Evolutionary conservation across 2,888 invertebrate species (phyloP), one percentile per base, ranked within the genome.

Genomic region (Sinohyriopsis cumingii): DNA sequence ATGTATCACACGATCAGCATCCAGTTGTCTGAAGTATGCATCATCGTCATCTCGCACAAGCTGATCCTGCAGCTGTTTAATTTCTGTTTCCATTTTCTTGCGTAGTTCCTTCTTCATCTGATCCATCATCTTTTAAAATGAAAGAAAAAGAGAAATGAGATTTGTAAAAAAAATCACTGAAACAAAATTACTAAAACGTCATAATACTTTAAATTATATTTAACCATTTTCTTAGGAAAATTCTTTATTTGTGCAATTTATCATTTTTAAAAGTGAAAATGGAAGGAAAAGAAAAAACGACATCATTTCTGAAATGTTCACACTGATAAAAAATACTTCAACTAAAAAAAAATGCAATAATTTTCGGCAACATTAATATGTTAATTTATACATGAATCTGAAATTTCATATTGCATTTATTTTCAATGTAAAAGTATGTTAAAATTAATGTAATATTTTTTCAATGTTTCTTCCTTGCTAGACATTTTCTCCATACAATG

Each of bases 41-140:
- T 89, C 88, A 71, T 90, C 89, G 55, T 89, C 88, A 73, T 89
- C 89, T 20, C 84, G 77, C 56, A 83, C 84, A 53, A 90, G 72
- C 64, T 89, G 88, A 55, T 88, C 86, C 75, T 90, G 90, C 65
- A 89, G 81, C 22, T 79, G 76, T 63, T 78, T 70, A 33, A 90
- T 88, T 68, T 90, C 90, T 24, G 69, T 64, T 73, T 90, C 89
- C 87, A 89, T 87, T 79, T 88, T 88, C 77, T 83, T 80, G 9
- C 89, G 81, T 25, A 90, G 75, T 62, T 89, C 88, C 67, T 81
- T 80, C 81, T 89, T 88, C 88, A 89, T 86, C 60, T 84, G 72
- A 4, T 81, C 81, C 59, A 89, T 71, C 67, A 88, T 84, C 88
- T 89, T 75, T n/a, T 63, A 60, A 59, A 65, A 25, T 3, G 63